Conservation (phyloP, 2,888 invertebrate genomes). For the Drosophila planitibia region DNA sequence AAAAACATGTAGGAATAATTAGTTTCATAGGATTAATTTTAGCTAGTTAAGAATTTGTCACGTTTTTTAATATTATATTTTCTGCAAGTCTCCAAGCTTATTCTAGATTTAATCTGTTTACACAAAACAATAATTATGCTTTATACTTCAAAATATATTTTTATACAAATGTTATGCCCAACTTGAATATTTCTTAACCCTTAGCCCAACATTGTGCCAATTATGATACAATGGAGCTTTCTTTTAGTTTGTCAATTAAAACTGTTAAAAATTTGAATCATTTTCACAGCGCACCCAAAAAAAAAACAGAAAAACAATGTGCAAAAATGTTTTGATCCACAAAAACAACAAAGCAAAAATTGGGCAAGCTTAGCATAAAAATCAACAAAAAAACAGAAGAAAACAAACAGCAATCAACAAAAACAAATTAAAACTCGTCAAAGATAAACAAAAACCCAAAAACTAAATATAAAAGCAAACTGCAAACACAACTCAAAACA, state of each 20-base stretch:
- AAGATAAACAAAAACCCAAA: slow-evolving; percentile 34
- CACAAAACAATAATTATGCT: not conserved
- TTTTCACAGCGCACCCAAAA: slow-evolving; percentile 20
- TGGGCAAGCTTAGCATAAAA: slow-evolving; percentile 40
- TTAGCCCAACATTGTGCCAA: not conserved
- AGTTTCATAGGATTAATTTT: not conserved
- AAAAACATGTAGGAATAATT: too few relatives aligned
- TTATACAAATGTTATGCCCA: rapidly evolving
- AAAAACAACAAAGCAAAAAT: slow-evolving; percentile 24
- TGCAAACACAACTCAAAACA: not conserved
- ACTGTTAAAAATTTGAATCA: slow-evolving; percentile 11
- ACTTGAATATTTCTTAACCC: not conserved
- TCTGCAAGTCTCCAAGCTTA: not conserved
- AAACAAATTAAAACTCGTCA: slow-evolving; percentile 53
- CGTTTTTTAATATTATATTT: too few relatives aligned
- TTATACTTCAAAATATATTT: too few relatives aligned
- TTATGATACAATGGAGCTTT: not conserved
- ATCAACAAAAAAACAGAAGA: slow-evolving; percentile 19
- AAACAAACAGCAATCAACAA: slow-evolving; percentile 47
- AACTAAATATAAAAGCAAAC: slow-evolving; percentile 10
- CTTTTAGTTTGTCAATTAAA: slow-evolving; percentile 12
- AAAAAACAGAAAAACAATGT: slow-evolving; percentile 3
- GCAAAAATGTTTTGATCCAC: slow-evolving; percentile 32
- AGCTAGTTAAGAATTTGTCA: not conserved
- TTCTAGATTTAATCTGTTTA: not conserved